phyloP scores from a whole-genome alignment of 1,140 invertebrate species.

The Apolygus lucorum region DNA sequence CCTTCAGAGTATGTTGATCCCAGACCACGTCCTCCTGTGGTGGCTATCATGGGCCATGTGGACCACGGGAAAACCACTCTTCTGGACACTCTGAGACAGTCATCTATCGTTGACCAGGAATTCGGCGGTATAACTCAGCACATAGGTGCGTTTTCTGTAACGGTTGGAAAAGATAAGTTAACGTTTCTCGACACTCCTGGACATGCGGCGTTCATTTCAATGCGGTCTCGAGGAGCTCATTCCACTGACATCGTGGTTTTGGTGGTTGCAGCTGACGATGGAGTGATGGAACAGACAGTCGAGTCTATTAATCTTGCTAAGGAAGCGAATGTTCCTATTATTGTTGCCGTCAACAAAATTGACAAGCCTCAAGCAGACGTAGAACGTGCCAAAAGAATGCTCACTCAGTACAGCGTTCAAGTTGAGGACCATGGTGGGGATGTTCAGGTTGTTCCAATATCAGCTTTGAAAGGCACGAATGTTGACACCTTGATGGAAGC shows the following conservation, averaged over 20 bases:
- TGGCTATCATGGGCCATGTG: slow-evolving; percentile 98
- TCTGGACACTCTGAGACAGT: slow-evolving; percentile 78
- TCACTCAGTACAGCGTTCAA: slow-evolving; percentile 67
- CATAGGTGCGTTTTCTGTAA: slow-evolving; percentile 93
- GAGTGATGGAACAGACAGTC: slow-evolving; percentile 94
- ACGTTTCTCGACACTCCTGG: slow-evolving; percentile 99
- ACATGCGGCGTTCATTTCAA: slow-evolving; percentile 89
- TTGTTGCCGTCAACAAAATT: slow-evolving; percentile 99
- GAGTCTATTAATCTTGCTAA: slow-evolving; percentile 71
- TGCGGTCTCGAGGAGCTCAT: slow-evolving; percentile 83
- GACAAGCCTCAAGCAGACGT: slow-evolving; percentile 84
- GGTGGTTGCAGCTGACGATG: slow-evolving; percentile 97
- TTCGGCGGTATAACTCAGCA: slow-evolving; percentile 99
- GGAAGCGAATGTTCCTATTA: slow-evolving; percentile 76
- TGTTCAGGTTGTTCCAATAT: slow-evolving; percentile 82
- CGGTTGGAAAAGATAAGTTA: slow-evolving; percentile 49
- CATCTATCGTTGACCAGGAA: slow-evolving; percentile 79
- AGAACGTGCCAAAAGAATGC: slow-evolving; percentile 60
- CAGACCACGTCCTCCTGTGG: slow-evolving; percentile 70
- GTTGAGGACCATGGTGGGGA: slow-evolving; percentile 88
- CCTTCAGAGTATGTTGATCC: slow-evolving; percentile 40
- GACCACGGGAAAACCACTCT: slow-evolving; percentile 99
- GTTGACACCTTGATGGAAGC: slow-evolving; percentile 75
- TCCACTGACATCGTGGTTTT: slow-evolving; percentile 92
- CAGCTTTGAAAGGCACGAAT: slow-evolving; percentile 77